A percentile compares a stretch with the other conserved stretches of the same genome.
phyloP scores from a whole-genome alignment of 2,113 vertebrate genomes.

The Regulus satrapa region DNA sequence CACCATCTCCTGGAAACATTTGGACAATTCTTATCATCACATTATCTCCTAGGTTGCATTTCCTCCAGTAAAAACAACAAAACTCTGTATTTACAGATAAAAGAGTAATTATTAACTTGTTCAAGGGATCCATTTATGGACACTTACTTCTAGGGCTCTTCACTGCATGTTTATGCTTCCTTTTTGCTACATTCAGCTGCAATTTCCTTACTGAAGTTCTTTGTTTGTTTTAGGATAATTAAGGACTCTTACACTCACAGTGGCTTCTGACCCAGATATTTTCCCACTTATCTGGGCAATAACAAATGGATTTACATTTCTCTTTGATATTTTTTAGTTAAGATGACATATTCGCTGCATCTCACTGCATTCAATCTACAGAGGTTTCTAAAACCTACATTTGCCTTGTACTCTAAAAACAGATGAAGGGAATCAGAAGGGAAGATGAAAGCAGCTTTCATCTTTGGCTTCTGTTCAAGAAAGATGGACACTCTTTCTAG shows the following conservation, averaged over 20 bases:
- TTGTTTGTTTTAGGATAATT: not conserved
- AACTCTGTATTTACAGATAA: not conserved
- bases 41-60: slow-evolving; percentile 32
- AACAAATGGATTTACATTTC: not conserved
- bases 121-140: not conserved
- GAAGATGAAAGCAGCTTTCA: slow-evolving; percentile 2
- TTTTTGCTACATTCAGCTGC: not conserved
- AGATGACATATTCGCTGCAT: not conserved
- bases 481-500: not conserved
- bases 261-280: not conserved
- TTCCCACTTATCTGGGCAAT: not conserved
- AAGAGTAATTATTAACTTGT: slow-evolving; percentile 2
- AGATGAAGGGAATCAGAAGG: not conserved
- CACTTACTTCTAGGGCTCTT: not conserved
- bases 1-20: not conserved
- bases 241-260: not conserved
- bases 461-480: not conserved
- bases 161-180: not conserved
- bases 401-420: not conserved
- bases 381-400: not conserved
- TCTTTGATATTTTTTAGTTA: not conserved
- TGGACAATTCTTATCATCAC: slow-evolving; percentile 3
- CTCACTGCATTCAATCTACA: not conserved
- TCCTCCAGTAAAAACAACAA: slow-evolving; percentile 19
- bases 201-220: slow-evolving; percentile 1